These are phyloP conservation scores for Prinia subflava DNA, from an alignment of 2,113 vertebrate genomes.

Conservation along the genomic window DNA sequence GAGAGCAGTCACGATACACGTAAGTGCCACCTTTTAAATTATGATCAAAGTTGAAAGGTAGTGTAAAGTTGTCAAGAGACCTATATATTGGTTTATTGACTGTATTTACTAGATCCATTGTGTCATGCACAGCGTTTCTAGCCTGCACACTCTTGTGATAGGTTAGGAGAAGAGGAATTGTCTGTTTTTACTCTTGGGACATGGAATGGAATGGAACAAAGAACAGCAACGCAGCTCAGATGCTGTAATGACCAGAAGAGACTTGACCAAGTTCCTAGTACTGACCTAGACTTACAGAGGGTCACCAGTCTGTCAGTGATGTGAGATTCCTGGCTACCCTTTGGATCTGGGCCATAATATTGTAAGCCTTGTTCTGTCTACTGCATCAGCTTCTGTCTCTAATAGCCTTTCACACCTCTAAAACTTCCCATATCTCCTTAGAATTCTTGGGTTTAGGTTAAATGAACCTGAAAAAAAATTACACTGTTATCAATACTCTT, in stretches of 20 bases:
- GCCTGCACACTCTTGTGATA: fast-evolving
- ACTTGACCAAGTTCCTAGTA: not conserved
- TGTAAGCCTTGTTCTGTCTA: not conserved
- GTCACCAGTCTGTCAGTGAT: not conserved
- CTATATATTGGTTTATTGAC: constrained; percentile 26
- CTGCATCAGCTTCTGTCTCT: not conserved
- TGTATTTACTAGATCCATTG: not conserved
- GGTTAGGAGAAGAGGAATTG: not conserved
- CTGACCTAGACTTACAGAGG: not conserved
- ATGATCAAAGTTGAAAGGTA: constrained; percentile 41
- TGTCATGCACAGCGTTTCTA: not conserved
- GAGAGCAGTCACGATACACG: not conserved
- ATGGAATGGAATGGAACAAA: not conserved
- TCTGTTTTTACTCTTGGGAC: not conserved
- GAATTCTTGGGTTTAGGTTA: not conserved
- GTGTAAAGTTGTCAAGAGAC: constrained; percentile 14
- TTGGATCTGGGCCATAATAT: not conserved
- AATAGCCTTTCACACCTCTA: not conserved
- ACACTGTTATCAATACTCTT: not conserved
- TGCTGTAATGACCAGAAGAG: not conserved
- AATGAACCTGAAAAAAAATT: not conserved
- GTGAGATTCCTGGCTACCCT: not conserved
- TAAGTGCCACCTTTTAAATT: constrained; percentile 32
- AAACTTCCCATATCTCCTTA: not conserved
- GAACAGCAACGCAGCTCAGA: not conserved